Evolutionary conservation across 1,140 invertebrate genomes (phyloP), one percentile per base, ranked within the genome.

Genomic region (Bursaphelenchus mucronatus): DNA sequence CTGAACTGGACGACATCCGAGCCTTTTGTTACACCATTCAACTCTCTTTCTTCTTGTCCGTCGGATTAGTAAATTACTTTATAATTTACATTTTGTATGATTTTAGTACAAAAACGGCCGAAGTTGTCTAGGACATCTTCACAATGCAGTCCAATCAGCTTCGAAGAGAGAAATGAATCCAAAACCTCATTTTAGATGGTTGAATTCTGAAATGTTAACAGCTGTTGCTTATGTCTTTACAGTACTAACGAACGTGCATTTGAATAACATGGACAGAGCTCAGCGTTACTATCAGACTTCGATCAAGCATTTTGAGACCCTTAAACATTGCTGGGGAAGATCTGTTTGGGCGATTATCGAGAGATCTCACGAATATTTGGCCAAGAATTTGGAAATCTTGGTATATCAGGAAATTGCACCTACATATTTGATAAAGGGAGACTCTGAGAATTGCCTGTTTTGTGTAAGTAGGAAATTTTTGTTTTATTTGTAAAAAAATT

Each of bases 21-120:
- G 70, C 70, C 11, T 71, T 71, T 53, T 75, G 69, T 15, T 71
- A 76, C 51, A 69, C 70, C 10, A 75, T 71, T 47, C 70, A 71
- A 70, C 55, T 71, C 10, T 71, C 73, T 46, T 71, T 76, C 57
- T 71, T 71, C 54, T 54, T 71, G 39, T 40, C 69, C 39, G 71
- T 61, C 13, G 70, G 70, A 17, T 70, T 71, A 54, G 73, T 70
- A 41, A 69, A 62, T 49, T 64, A 10, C 58, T 17, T 59, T n/a
- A 3, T 21, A 41, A 66, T 71, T n/a, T 13, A 64, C 8, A 71
- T 2, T 61, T 58, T 30, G 8, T 15, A 64, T 67, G 4, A 46
- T 74, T 70, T 49, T 15, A 70, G 69, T 49, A 75, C 7, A 71
- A 71, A 58, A 75, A 67, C 46, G 73, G 72, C 8, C 75, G 75